Evolutionary conservation across 1,140 invertebrate species (phyloP), one percentile per base, ranked within the genome.

Genomic region (Bradysia coprophila): DNA sequence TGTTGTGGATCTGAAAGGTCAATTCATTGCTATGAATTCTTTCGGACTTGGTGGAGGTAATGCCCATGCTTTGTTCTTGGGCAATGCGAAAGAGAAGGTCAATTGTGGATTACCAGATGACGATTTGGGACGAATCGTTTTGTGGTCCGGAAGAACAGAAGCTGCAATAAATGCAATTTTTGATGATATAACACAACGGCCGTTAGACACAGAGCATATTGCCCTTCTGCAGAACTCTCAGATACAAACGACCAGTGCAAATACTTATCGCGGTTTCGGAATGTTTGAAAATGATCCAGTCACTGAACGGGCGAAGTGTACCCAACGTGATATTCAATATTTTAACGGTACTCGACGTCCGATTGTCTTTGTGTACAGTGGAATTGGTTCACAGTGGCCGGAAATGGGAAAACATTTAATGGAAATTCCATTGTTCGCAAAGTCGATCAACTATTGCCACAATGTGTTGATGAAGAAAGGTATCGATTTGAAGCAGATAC

Each of bases 301-400:
- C 57, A 39, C 66, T 61, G 43, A 57, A 61, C 71, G 45, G 45
- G 48, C 59, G 2, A 57, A 66, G 2, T 48, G 59, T 0, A 31
- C 65, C 5, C 59, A 66, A 0, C 62, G 59, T 42, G 75, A 70
- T 1, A 63, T 69, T 5, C 65, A 66, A 43, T 69, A 73, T 55
- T 77, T 68, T 54, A 59, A 66, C 0, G 75, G 71, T 1, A 63
- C 69, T 4, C 65, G 66, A 43, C 61, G 46, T 10, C 90, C 90
- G 1, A 63, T 97, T 19, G 97, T 90, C 84, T 95, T 76, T 60
- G 69, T 97, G 24, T 98, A 93, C 63, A 83, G 90, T 37, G 94
- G 93, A 31, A 96, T 97, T 91, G 94, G 93, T 10, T 80, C 80
- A 28, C 93, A 98, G 64, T 98, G 92, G 92, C 67, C 78, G 36